Percentiles rank a stretch among this genome's conserved stretches.
phyloP scores from a whole-genome alignment of 2,888 invertebrate genomes.

The Didymodactylos carnosus region DNA sequence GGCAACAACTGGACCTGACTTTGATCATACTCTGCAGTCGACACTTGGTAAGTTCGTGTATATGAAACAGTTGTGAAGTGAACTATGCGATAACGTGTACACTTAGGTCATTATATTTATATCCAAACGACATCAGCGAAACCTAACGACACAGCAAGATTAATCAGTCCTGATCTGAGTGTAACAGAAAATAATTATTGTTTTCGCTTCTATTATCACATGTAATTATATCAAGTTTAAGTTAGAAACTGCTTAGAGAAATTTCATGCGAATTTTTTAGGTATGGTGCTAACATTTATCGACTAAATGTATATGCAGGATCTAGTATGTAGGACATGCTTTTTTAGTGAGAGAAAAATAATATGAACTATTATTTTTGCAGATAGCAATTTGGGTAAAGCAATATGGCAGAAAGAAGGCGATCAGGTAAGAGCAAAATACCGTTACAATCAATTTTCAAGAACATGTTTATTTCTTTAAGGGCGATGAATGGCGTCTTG shows the following conservation, averaged over 20 bases:
- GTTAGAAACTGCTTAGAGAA: no score
- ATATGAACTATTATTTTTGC: background rate
- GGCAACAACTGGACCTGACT: conserved; percentile 16
- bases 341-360: no score
- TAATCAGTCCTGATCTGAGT: conserved; percentile 15
- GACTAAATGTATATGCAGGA: conserved; percentile 1
- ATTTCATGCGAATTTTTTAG: no score
- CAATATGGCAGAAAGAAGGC: conserved; percentile 15
- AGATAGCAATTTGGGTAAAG: conserved; percentile 1
- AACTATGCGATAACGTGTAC: conserved; percentile 16
- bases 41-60: background rate
- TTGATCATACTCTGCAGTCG: conserved; percentile 23
- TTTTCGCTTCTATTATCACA: conserved; percentile 15
- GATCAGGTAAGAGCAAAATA: conserved; percentile 1
- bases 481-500: conserved; percentile 10
- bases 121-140: conserved; percentile 19
- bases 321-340: background rate
- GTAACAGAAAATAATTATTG: background rate
- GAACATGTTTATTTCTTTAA: conserved; percentile 2
- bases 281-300: conserved; percentile 9
- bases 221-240: no score
- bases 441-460: background rate
- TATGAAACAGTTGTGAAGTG: conserved; percentile 17
- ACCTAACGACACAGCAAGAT: conserved; percentile 21
- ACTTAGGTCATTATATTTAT: conserved; percentile 24